phyloP scores from a whole-genome alignment of 2,797 vertebrate species.

The Remorina albescens region DNA sequence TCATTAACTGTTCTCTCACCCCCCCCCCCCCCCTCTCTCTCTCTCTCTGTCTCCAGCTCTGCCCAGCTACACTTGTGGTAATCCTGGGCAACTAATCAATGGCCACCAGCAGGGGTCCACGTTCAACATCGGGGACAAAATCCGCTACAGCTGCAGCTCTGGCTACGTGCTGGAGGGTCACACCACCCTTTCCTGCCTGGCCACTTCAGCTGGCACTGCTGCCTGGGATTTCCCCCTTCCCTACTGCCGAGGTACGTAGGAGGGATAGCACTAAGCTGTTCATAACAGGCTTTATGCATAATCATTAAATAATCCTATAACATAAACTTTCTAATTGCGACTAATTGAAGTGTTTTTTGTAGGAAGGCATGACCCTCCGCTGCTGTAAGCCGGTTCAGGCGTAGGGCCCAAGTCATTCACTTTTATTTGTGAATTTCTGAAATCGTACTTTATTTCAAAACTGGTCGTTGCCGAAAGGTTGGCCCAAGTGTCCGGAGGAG shows the following conservation, averaged over 20 bases:
- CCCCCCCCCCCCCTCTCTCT: background rate
- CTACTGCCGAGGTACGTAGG: slow-evolving; percentile 93
- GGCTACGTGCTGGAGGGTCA: slow-evolving; percentile 97
- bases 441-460: too few species aligned
- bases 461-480: background rate
- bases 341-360: background rate
- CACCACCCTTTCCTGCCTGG: slow-evolving; percentile 93
- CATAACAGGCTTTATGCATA: background rate
- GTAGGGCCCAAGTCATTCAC: background rate
- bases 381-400: background rate
- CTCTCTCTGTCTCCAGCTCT: slow-evolving; percentile 84
- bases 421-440: too few species aligned
- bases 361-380: background rate
- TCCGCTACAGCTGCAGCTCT: slow-evolving; percentile 94
- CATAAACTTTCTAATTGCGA: background rate
- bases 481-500: too few species aligned
- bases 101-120: slow-evolving; percentile 94
- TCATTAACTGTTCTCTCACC: slow-evolving; percentile 24
- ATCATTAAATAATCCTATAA: background rate
- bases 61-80: slow-evolving; percentile 97
- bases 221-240: slow-evolving; percentile 98
- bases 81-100: slow-evolving; percentile 93
- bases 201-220: slow-evolving; percentile 88
- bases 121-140: slow-evolving; percentile 97
- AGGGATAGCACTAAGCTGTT: background rate